phyloP scores from a whole-genome alignment of 2,113 vertebrate genomes.

The Lampris megalopsis region DNA sequence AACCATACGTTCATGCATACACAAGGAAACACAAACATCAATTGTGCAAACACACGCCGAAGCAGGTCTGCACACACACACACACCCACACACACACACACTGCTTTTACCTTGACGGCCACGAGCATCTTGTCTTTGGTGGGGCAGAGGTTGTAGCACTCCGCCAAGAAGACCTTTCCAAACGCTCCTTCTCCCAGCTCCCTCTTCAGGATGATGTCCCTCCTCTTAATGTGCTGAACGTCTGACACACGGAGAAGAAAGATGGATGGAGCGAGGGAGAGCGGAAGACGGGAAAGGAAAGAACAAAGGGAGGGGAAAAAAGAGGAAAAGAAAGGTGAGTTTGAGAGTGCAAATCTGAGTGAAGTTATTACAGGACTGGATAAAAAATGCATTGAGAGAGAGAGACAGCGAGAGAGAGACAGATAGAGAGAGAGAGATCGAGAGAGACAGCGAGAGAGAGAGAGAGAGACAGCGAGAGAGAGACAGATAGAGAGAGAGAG shows the following conservation, averaged over 20 bases:
- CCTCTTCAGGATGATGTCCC: constrained; percentile 97
- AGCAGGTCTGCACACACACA: neutral
- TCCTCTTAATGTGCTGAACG: constrained; percentile 96
- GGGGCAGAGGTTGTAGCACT: constrained; percentile 98
- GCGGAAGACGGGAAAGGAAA: neutral
- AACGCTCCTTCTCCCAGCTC: constrained; percentile 98
- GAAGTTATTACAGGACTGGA: no score
- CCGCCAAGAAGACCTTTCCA: constrained; percentile 98
- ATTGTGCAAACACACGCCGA: neutral
- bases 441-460: no score
- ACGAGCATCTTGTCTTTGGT: constrained; percentile 96
- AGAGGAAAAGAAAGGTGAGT: no score
- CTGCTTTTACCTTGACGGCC: constrained; percentile 69
- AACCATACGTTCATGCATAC: no score
- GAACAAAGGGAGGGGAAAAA: neutral
- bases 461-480: neutral
- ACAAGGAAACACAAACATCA: neutral
- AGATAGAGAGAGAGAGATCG: no score
- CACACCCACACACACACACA: neutral
- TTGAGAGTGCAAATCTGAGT: no score
- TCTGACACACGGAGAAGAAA: constrained; percentile 79
- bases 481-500: neutral
- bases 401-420: no score
- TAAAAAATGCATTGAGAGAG: no score
- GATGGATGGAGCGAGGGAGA: neutral